Evolutionary conservation across 1,140 invertebrate species (phyloP).

Genomic region (Anthonomus grandis): DNA sequence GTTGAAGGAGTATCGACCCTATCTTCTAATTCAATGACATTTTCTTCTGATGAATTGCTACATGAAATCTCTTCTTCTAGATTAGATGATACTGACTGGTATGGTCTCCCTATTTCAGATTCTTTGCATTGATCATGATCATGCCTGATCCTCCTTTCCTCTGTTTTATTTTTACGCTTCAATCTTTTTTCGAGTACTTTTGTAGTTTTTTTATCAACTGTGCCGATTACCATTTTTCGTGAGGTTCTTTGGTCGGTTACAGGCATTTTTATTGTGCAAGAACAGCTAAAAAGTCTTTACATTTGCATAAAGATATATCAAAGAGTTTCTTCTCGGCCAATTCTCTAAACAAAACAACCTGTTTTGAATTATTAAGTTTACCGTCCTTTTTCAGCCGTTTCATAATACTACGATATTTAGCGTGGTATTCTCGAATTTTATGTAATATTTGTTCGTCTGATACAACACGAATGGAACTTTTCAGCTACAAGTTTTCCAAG

Average conservation of each 20-base stretch:
- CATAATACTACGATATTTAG: conserved; percentile 5
- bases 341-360: conserved; percentile 3
- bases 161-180: background rate
- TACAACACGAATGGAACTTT: background rate
- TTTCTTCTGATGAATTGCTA: background rate
- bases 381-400: background rate
- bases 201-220: background rate
- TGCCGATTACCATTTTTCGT: conserved; percentile 10
- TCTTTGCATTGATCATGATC: background rate
- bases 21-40: background rate
- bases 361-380: background rate
- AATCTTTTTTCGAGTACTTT: conserved; percentile 3
- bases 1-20: background rate
- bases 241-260: conserved; percentile 1
- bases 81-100: background rate
- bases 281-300: background rate
- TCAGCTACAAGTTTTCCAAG: background rate
- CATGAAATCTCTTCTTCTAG: background rate
- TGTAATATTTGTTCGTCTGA: background rate
- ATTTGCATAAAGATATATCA: conserved; percentile 11
- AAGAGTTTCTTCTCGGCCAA: no score
- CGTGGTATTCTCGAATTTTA: no score
- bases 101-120: background rate
- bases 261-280: conserved; percentile 4
- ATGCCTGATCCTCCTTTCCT: background rate